A percentile compares a stretch with the other conserved stretches of the same genome.
phyloP scores from a whole-genome alignment of 1,140 invertebrate species.

The Drosophila sucinea region DNA sequence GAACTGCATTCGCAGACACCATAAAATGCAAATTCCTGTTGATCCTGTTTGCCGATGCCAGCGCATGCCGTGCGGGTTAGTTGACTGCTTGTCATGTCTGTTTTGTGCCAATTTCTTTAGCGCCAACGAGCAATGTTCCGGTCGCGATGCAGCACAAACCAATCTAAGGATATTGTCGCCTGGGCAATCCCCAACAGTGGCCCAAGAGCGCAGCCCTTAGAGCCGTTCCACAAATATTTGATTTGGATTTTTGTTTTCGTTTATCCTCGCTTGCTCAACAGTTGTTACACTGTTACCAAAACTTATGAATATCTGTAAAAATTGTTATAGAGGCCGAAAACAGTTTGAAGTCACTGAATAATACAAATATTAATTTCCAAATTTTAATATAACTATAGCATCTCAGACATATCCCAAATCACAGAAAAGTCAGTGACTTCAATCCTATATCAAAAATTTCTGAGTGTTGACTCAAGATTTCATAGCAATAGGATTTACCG shows the following conservation, averaged over 20 bases:
- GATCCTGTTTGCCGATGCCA: constrained; percentile 78
- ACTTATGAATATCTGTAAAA: too few species aligned
- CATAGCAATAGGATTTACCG: too few species aligned
- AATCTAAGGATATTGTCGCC: constrained; percentile 77
- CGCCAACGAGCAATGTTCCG: constrained; percentile 57
- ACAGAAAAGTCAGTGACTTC: too few species aligned
- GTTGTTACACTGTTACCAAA: constrained; percentile 29
- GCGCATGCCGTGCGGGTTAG: constrained; percentile 59
- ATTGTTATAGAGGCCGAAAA: too few species aligned
- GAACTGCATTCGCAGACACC: constrained; percentile 70
- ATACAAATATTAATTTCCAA: too few species aligned
- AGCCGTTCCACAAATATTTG: constrained; percentile 70
- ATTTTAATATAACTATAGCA: too few species aligned
- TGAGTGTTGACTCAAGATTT: too few species aligned
- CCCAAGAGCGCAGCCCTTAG: constrained; percentile 20
- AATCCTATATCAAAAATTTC: too few species aligned
- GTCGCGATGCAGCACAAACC: constrained; percentile 64
- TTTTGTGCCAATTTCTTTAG: constrained; percentile 66
- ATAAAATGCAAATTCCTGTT: constrained; percentile 82
- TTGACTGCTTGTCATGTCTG: constrained; percentile 61
- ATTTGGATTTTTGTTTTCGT: constrained; percentile 53
- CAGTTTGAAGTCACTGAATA: too few species aligned
- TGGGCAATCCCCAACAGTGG: constrained; percentile 20
- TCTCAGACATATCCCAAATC: too few species aligned
- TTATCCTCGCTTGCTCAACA: constrained; percentile 16